A percentile compares a stretch with the other conserved stretches of the same genome.
These are phyloP conservation scores for Himalopsyche japonica DNA, from an alignment of 2,888 invertebrate species.

Conservation along the genomic window DNA sequence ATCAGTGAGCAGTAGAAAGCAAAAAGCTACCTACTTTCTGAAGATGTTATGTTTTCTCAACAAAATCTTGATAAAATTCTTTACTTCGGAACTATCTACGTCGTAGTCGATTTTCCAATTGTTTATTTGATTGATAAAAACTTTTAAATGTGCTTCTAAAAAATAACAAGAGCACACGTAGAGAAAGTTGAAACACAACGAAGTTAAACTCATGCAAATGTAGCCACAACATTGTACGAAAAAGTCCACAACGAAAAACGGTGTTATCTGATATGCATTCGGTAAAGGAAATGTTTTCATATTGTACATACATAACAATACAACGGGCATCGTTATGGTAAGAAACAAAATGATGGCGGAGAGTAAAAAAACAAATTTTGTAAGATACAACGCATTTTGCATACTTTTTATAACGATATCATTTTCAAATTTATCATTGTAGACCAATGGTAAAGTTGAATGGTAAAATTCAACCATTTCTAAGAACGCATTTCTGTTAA, in stretches of 20 bases:
- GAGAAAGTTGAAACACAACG: background rate
- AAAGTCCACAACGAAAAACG: background rate
- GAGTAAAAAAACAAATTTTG: background rate
- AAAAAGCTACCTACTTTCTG: background rate
- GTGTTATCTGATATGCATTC: background rate
- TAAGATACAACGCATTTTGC: background rate
- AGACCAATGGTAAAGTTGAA: background rate
- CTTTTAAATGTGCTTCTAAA: background rate
- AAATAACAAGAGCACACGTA: background rate
- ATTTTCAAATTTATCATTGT: background rate
- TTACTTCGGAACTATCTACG: background rate
- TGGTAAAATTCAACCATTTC: background rate
- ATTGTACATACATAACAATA: background rate
- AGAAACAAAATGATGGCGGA: background rate
- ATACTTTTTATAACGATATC: background rate
- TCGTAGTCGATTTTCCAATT: background rate
- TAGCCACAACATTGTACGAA: background rate
- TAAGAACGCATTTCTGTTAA: no score
- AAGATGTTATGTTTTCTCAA: background rate
- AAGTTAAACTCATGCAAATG: constrained; percentile 49
- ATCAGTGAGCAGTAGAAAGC: background rate
- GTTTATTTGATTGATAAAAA: background rate
- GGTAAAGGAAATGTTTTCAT: background rate
- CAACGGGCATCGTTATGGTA: background rate
- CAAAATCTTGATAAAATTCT: background rate